Percentiles rank a stretch among this genome's conserved stretches.
These are phyloP conservation scores for Chaenocephalus aceratus DNA, from an alignment of 2,113 vertebrate species.

Conservation along the genomic window DNA sequence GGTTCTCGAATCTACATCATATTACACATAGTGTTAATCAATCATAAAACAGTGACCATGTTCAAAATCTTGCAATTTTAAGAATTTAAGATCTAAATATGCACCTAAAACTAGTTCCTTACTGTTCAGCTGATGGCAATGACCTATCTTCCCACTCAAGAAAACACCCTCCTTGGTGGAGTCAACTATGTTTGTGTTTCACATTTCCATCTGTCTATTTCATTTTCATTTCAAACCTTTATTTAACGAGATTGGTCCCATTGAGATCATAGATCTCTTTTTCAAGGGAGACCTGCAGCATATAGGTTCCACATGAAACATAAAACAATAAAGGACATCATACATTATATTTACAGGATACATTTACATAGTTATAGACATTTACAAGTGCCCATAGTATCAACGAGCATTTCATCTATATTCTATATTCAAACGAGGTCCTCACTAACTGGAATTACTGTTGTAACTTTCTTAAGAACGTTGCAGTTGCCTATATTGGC, in stretches of 20 bases:
- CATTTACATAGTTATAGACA: too few species aligned
- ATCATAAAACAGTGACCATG: neutral
- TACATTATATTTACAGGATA: too few species aligned
- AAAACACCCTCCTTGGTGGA: neutral
- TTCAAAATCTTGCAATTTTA: neutral
- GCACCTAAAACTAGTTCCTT: neutral
- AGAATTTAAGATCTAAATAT: neutral
- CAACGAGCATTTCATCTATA: too few species aligned
- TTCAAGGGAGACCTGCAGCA: too few species aligned
- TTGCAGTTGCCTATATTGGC: slow-evolving; percentile 91
- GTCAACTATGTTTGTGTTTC: neutral
- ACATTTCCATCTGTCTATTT: neutral
- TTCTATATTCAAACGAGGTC: neutral
- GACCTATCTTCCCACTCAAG: neutral
- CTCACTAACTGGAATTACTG: neutral
- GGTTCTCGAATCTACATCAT: neutral
- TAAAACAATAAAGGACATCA: too few species aligned
- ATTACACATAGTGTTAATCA: neutral
- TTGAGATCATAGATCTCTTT: too few species aligned
- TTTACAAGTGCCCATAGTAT: too few species aligned
- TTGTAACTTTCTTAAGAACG: slow-evolving; percentile 85
- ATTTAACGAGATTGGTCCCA: too few species aligned
- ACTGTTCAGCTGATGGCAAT: neutral
- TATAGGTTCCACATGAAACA: too few species aligned
- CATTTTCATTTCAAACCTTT: too few species aligned